phyloP scores from a whole-genome alignment of 2,797 vertebrate genomes.

The Nyctibius grandis region DNA sequence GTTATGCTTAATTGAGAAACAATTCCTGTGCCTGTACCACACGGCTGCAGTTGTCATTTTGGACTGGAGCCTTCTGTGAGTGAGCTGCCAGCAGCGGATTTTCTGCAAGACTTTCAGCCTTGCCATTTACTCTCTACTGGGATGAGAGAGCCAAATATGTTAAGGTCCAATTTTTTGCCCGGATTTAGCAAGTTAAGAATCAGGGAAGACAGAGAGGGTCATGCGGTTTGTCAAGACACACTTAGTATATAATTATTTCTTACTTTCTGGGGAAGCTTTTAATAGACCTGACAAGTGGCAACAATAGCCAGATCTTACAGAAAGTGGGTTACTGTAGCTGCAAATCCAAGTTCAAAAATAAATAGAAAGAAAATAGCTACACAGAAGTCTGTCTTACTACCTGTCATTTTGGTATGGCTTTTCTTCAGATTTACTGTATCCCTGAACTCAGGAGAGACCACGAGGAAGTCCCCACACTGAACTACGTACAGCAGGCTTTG shows the following conservation, averaged over 20 bases:
- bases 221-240: background rate
- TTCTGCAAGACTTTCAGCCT: conserved; percentile 44
- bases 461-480: background rate
- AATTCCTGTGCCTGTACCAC: conserved; percentile 41
- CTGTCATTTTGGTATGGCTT: background rate
- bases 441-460: background rate
- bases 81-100: conserved; percentile 37
- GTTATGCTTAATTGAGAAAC: conserved; percentile 55
- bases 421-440: background rate
- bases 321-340: background rate
- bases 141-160: background rate
- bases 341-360: background rate
- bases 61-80: conserved; percentile 9
- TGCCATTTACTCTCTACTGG: background rate
- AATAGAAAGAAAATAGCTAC: background rate
- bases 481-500: background rate
- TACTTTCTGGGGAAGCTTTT: conserved; percentile 4
- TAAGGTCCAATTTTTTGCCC: background rate
- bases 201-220: background rate
- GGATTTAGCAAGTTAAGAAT: background rate
- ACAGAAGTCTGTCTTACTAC: background rate
- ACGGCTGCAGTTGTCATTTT: conserved; percentile 40
- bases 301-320: background rate
- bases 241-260: background rate
- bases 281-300: background rate